Conservation (phyloP, 2,888 invertebrate genomes). For the Busseola fusca region DNA sequence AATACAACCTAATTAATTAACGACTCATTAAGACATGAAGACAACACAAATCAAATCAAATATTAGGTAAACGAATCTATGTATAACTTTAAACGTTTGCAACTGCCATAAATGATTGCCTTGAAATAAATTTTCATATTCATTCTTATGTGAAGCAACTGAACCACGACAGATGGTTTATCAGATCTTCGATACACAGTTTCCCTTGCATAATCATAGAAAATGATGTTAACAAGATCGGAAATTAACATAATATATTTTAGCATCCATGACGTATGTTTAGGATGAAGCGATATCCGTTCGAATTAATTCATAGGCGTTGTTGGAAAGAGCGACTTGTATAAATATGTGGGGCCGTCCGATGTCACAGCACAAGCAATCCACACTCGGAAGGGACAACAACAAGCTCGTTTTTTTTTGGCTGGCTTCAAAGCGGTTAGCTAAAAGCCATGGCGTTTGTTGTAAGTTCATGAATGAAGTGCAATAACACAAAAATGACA, state of each 20-base stretch:
- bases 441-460: constrained; percentile 88
- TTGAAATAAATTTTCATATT: constrained; percentile 49
- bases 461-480: constrained; percentile 77
- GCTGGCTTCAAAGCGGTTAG: constrained; percentile 87
- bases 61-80: constrained; percentile 23
- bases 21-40: constrained; percentile 1
- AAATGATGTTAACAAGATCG: constrained; percentile 60
- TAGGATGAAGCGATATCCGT: constrained; percentile 67
- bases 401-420: constrained; percentile 73
- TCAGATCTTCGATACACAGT: constrained; percentile 41
- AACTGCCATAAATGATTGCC: constrained; percentile 19
- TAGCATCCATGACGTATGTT: constrained; percentile 66
- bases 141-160: constrained; percentile 46
- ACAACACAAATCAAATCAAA: background rate
- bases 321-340: constrained; percentile 78
- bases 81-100: constrained; percentile 7
- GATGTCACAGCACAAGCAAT: constrained; percentile 81
- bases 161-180: constrained; percentile 34
- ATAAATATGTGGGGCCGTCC: constrained; percentile 83
- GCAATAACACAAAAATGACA: constrained; percentile 1
- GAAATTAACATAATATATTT: constrained; percentile 68
- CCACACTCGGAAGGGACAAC: constrained; percentile 82
- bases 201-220: constrained; percentile 66
- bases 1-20: constrained; percentile 7
- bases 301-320: constrained; percentile 78